Conservation (phyloP, 2,888 invertebrate species). For the Aelia acuminata region DNA sequence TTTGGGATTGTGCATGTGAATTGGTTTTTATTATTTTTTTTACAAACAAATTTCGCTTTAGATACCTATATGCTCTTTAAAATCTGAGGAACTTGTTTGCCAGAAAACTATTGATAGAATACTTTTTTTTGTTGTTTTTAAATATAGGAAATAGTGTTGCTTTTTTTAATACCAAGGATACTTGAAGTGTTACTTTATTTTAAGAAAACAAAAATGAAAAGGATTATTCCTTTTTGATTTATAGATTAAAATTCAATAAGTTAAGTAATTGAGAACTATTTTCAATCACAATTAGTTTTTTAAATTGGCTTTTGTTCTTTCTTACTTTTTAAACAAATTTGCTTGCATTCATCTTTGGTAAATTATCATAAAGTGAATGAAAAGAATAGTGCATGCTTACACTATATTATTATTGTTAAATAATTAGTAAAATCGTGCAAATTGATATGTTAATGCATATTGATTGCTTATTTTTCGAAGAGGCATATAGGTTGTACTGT, state of each 20-base stretch:
- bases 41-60: neutral
- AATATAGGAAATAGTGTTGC: neutral
- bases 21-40: neutral
- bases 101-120: neutral
- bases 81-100: constrained; percentile 57
- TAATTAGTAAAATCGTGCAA: neutral
- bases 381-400: neutral
- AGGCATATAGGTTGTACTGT: constrained; percentile 21
- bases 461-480: constrained; percentile 16
- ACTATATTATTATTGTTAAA: neutral
- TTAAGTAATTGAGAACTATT: neutral
- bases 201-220: neutral
- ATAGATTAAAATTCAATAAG: neutral
- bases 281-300: neutral
- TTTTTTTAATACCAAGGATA: neutral
- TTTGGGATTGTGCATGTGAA: constrained; percentile 57
- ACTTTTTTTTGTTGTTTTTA: neutral
- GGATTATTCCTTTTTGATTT: neutral
- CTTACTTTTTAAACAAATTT: neutral
- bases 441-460: neutral
- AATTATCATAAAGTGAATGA: neutral
- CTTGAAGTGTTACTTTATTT: neutral
- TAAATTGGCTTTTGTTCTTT: neutral
- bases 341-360: neutral
- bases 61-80: constrained; percentile 43